phyloP scores from a whole-genome alignment of 2,888 invertebrate genomes.

The Cheilosia grossa region DNA sequence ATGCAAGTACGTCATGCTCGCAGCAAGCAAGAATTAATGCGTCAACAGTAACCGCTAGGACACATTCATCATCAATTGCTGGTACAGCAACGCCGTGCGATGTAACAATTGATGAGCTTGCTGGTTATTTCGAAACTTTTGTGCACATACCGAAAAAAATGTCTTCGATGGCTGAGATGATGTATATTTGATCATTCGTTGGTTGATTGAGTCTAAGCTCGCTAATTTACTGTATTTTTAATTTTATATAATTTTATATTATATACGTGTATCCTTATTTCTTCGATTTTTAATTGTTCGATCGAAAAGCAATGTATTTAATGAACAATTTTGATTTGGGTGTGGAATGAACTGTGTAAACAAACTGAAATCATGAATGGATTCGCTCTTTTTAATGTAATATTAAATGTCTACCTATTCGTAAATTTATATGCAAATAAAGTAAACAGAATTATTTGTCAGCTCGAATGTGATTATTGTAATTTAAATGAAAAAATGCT shows the following conservation, averaged over 20 bases:
- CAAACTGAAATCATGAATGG: conserved; percentile 40
- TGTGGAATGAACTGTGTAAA: conserved; percentile 43
- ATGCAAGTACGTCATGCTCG: conserved; percentile 86
- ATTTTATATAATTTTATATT: conserved; percentile 44
- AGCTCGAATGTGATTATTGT: background rate
- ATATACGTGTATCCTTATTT: conserved; percentile 41
- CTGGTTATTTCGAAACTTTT: conserved; percentile 97
- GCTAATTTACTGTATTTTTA: conserved; percentile 38
- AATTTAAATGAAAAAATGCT: too few relatives aligned
- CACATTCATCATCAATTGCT: conserved; percentile 42
- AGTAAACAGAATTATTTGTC: conserved; percentile 17
- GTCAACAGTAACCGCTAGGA: conserved; percentile 80
- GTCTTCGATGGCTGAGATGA: conserved; percentile 99
- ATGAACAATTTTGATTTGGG: conserved; percentile 33
- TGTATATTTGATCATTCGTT: conserved; percentile 91
- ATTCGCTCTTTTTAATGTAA: conserved; percentile 38
- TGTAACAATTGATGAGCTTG: conserved; percentile 96
- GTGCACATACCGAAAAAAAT: conserved; percentile 98
- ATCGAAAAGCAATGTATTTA: conserved; percentile 32
- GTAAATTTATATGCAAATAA: conserved; percentile 54
- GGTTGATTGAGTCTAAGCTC: conserved; percentile 26
- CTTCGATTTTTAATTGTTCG: conserved; percentile 28
- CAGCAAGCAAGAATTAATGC: conserved; percentile 89
- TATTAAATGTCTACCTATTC: conserved; percentile 41
- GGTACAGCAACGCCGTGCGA: conserved; percentile 85